Evolutionary conservation across 1,140 invertebrate genomes (phyloP).

Genomic region (Archegozetes longisetosus): DNA sequence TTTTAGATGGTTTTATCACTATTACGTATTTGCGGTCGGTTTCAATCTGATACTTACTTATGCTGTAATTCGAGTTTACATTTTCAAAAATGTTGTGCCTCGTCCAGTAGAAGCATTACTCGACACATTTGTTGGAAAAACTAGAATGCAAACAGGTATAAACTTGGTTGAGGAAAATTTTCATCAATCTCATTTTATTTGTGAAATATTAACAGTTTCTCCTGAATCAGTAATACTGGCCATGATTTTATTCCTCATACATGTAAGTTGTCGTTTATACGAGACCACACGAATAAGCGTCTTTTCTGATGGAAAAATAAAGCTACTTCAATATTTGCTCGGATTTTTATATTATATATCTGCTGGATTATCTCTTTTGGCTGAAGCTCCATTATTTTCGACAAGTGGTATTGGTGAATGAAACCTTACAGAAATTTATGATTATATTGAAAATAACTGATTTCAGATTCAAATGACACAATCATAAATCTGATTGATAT

Average conservation of each 20-base stretch:
- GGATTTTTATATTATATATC: constrained; percentile 59
- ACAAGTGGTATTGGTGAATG: not conserved
- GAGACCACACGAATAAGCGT: constrained; percentile 51
- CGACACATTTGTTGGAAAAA: constrained; percentile 4
- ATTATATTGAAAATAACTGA: too few species aligned
- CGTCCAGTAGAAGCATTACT: constrained; percentile 14
- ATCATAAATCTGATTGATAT: not conserved
- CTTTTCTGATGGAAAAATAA: constrained; percentile 60
- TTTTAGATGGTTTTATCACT: constrained; percentile 26
- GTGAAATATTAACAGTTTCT: too few species aligned
- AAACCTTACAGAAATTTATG: too few species aligned
- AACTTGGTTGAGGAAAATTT: too few species aligned
- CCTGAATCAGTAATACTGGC: constrained; percentile 39
- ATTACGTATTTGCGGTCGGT: constrained; percentile 23
- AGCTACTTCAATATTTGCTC: constrained; percentile 52
- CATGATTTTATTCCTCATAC: constrained; percentile 43
- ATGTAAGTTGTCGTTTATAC: constrained; percentile 53
- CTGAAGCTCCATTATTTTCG: constrained; percentile 49
- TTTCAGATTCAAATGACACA: not conserved
- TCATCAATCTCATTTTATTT: too few species aligned
- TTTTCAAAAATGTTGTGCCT: constrained; percentile 1
- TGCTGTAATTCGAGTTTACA: constrained; percentile 13
- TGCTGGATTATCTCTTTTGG: constrained; percentile 42
- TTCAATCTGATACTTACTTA: constrained; percentile 12
- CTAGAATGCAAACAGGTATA: constrained; percentile 11